phyloP scores from a whole-genome alignment of 2,797 vertebrate species.

The Enteromius unitaeniatus region DNA sequence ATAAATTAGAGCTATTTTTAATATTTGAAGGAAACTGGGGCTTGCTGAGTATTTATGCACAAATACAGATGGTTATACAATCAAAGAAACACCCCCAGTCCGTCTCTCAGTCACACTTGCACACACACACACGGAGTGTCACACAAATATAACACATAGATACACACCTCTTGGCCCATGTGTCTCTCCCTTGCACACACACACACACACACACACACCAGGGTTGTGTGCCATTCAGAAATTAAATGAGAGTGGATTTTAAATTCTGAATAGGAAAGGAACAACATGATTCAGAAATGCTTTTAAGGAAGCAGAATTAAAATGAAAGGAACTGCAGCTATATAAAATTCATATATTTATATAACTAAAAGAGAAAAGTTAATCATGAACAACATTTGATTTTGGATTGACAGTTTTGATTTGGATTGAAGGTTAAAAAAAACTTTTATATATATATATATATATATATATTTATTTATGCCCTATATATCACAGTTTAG shows the following conservation, averaged over 20 bases:
- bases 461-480: too few relatives aligned
- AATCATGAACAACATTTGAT: background rate
- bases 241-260: background rate
- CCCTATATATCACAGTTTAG: too few relatives aligned
- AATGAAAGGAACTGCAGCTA: background rate
- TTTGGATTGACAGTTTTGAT: background rate
- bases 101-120: background rate
- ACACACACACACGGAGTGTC: conserved; percentile 5
- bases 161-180: background rate
- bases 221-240: background rate
- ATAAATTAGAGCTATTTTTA: conserved; percentile 57
- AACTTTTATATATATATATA: too few relatives aligned
- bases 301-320: background rate
- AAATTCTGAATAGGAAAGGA: background rate
- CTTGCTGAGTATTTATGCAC: conserved; percentile 38
- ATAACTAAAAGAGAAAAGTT: background rate
- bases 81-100: background rate
- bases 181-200: background rate
- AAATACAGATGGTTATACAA: conserved; percentile 43
- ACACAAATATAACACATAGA: conserved; percentile 34
- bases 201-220: background rate
- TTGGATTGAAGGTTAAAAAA: too few relatives aligned
- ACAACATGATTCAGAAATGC: background rate
- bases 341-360: background rate
- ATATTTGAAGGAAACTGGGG: conserved; percentile 44